Base-by-base conservation (phyloP, 2,113 vertebrate species). In the Morone chrysops region DNA sequence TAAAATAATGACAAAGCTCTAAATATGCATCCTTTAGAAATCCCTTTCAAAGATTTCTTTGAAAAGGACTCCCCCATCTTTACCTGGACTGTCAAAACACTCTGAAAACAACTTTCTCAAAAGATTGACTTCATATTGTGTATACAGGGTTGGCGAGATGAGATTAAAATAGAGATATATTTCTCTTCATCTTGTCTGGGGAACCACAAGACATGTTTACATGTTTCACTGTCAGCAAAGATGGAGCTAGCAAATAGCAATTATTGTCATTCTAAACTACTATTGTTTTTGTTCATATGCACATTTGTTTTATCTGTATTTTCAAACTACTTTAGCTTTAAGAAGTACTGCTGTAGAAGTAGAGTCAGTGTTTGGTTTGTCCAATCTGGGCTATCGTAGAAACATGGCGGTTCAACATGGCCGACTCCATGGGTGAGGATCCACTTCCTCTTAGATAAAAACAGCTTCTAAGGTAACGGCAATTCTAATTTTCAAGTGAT, bases 11-110 rank as follows among this genome's bases (percentile, higher is more conserved):
- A 41, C 22, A 57, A 48, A 70, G 61, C 25, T 62, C 9, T 77
- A 43, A 77, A 74, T 74, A 61, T 73, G 47, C 68, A 53, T 70
- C n/a, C 51, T 77, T 70, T 22, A 25, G 48, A 66, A 79, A 73
- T 63, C 45, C 31, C n/a, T 51, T 80, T 53, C 70, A 84, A 82
- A 61, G 47, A 69, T 25, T 18, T 62, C 75, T 65, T 45, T 48
- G 22, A 53, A 47, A 16, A 59, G 36, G 67, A 48, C 47, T 56
- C 31, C 81, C 14, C 4, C 1, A 3, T 67, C 65, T 77, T 40
- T 61, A n/a, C 38, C 56, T 57, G 68, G 25, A 70, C 54, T 66
- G 63, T 82, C 78, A 71, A 54, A 62, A 63, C 61, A 54, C 41
- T 62, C 22, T 14, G 36, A 61, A 69, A 50, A 38, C 60, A 75